These are phyloP conservation scores for Hirundo rustica DNA, from an alignment of 2,797 vertebrate species.

Conservation along the genomic window DNA sequence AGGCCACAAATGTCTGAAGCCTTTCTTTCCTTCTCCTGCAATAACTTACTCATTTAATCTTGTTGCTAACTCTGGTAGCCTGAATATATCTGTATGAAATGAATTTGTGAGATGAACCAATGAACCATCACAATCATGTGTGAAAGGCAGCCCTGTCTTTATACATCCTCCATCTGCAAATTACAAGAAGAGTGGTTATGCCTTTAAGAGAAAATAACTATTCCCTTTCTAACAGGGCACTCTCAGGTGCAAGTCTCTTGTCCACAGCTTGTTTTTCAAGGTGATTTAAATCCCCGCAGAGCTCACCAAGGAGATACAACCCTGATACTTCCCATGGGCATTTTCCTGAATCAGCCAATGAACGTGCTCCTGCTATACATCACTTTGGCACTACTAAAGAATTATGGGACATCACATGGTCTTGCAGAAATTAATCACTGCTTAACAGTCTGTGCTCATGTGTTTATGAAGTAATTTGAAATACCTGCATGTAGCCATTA, in stretches of 20 bases:
- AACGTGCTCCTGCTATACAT: slow-evolving; percentile 55
- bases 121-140: not conserved
- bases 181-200: not conserved
- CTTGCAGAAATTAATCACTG: slow-evolving; percentile 76
- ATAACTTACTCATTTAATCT: not conserved
- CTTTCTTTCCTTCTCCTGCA: not conserved
- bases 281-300: slow-evolving; percentile 68
- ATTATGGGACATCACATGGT: slow-evolving; percentile 59
- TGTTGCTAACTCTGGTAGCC: not conserved
- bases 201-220: slow-evolving; percentile 1
- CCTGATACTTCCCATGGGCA: slow-evolving; percentile 30
- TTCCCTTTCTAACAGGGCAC: not conserved
- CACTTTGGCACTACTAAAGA: slow-evolving; percentile 72
- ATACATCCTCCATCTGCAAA: not conserved
- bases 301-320: slow-evolving; percentile 22
- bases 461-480: slow-evolving; percentile 73
- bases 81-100: not conserved
- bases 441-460: slow-evolving; percentile 68
- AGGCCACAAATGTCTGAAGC: not conserved
- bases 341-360: slow-evolving; percentile 71
- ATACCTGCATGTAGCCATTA: slow-evolving; percentile 62
- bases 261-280: slow-evolving; percentile 55
- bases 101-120: not conserved
- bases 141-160: not conserved
- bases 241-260: not conserved